phyloP scores from a whole-genome alignment of 2,113 vertebrate species.

The Ranitomeya imitator region DNA sequence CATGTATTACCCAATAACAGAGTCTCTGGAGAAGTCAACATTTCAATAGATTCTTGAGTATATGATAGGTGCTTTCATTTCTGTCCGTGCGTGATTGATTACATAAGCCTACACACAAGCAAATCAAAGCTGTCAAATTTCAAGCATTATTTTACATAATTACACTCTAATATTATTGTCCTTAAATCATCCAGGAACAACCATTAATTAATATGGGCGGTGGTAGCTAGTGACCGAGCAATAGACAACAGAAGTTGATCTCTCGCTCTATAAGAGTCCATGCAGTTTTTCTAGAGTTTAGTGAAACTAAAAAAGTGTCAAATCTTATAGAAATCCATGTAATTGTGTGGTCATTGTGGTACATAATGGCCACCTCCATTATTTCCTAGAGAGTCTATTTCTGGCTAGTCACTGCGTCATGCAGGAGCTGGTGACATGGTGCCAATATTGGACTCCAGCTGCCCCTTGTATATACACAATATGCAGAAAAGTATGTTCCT shows the following conservation, averaged over 20 bases:
- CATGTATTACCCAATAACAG: too few relatives aligned
- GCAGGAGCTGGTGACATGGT: too few relatives aligned
- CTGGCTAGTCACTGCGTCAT: too few relatives aligned
- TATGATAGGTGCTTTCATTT: neutral
- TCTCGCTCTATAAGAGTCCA: too few relatives aligned
- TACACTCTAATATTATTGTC: neutral
- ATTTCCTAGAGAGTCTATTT: too few relatives aligned
- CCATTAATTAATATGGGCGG: neutral
- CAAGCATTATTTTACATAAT: conserved; percentile 15
- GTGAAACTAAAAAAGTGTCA: neutral
- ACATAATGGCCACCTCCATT: too few relatives aligned
- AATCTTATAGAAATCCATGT: neutral
- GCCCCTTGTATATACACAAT: too few relatives aligned
- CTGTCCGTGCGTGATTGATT: neutral
- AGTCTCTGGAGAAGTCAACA: neutral
- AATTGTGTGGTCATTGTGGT: neutral
- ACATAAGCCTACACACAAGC: neutral
- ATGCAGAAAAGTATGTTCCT: too few relatives aligned
- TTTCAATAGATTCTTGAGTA: neutral
- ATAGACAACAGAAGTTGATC: too few relatives aligned
- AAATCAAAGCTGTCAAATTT: neutral
- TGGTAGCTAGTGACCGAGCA: neutral
- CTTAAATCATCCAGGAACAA: neutral
- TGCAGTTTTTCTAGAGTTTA: neutral
- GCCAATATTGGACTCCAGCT: too few relatives aligned